These are phyloP conservation scores for Lepidurus packardi DNA, from an alignment of 1,140 invertebrate species.

Conservation along the genomic window DNA sequence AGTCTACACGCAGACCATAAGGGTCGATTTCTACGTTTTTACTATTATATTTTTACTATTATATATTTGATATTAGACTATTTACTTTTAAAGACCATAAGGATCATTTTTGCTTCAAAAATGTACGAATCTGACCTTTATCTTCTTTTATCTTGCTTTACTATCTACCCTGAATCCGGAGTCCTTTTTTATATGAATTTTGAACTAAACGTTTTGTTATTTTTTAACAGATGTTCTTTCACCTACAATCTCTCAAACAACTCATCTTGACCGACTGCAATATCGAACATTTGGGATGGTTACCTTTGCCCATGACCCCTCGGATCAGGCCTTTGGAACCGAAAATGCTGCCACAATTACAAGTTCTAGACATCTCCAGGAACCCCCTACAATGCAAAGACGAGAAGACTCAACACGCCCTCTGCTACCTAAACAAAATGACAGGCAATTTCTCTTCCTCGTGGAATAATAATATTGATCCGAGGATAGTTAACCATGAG, in stretches of 20 bases:
- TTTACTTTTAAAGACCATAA: too few relatives aligned
- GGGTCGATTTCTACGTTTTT: too few relatives aligned
- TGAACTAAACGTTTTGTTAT: neutral
- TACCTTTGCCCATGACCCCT: neutral
- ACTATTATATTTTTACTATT: too few relatives aligned
- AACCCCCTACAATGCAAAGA: neutral
- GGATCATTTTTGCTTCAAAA: too few relatives aligned
- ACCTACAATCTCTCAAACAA: neutral
- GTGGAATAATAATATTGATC: neutral
- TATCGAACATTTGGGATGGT: neutral
- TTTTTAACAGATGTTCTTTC: neutral
- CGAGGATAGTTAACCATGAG: neutral
- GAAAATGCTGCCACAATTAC: neutral
- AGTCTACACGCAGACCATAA: too few relatives aligned
- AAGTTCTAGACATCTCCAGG: neutral
- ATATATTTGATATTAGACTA: too few relatives aligned
- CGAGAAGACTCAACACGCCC: neutral
- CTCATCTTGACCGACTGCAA: neutral
- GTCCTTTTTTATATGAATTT: too few relatives aligned
- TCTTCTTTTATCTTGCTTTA: too few relatives aligned
- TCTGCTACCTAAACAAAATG: neutral
- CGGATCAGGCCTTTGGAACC: neutral
- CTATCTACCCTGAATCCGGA: too few relatives aligned
- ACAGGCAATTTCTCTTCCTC: neutral
- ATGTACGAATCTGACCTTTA: too few relatives aligned